phyloP scores from a whole-genome alignment of 2,113 vertebrate genomes.

The Xiphophorus hellerii region DNA sequence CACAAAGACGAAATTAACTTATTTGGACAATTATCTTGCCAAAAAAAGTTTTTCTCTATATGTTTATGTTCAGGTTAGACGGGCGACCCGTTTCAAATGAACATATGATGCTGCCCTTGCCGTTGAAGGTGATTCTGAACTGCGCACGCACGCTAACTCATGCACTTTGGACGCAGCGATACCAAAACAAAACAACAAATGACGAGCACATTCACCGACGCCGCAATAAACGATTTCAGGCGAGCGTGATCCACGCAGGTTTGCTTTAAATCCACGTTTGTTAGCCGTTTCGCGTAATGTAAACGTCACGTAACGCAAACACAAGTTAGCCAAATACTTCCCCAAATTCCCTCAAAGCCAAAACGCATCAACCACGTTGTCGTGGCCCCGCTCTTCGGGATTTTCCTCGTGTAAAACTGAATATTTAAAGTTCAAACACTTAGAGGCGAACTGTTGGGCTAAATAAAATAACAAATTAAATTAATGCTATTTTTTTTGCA shows the following conservation, averaged over 20 bases:
- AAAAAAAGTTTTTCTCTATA: neutral
- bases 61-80: neutral
- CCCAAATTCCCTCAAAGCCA: neutral
- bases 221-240: neutral
- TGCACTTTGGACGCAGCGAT: neutral
- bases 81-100: neutral
- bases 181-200: neutral
- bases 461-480: neutral
- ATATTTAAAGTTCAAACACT: too few species aligned
- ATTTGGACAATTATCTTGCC: slow-evolving; percentile 25
- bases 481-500: neutral
- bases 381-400: too few species aligned
- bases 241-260: neutral
- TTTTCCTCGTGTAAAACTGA: too few species aligned
- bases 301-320: too few species aligned
- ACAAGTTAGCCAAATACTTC: neutral
- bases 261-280: neutral
- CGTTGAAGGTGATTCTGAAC: slow-evolving; percentile 62
- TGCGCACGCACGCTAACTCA: slow-evolving; percentile 1
- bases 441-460: too few species aligned
- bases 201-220: neutral
- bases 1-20: slow-evolving; percentile 7
- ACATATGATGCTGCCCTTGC: slow-evolving; percentile 41
- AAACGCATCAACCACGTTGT: neutral
- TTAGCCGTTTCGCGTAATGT: neutral